Conservation (phyloP, 2,797 vertebrate genomes). For the Perodicticus potto region DNA sequence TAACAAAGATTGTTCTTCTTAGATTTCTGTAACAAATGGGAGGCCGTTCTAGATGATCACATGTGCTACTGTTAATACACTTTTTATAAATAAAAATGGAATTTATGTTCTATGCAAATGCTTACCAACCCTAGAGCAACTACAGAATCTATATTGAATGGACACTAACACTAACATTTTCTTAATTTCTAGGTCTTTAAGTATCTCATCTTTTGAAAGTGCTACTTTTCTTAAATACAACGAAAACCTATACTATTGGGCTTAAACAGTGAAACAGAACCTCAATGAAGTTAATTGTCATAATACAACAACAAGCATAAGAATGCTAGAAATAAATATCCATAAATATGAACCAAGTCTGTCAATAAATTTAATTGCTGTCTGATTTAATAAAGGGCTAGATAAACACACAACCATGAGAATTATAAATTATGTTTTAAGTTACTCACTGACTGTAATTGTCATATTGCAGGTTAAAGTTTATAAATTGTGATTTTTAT, state of each 20-base stretch:
- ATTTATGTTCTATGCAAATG: neutral
- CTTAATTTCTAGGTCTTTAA: constrained; percentile 5
- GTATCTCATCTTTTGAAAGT: constrained; percentile 17
- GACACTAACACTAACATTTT: neutral
- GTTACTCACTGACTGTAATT: neutral
- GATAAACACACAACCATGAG: constrained; percentile 44
- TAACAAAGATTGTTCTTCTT: neutral
- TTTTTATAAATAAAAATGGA: neutral
- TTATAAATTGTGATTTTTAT: constrained; percentile 70
- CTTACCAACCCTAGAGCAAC: neutral
- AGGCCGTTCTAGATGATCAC: neutral
- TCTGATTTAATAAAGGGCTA: constrained; percentile 58
- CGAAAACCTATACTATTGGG: neutral
- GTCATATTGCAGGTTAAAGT: constrained; percentile 19
- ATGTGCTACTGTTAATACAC: neutral
- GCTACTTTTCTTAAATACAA: neutral
- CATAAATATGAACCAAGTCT: constrained; percentile 53
- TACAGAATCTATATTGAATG: neutral
- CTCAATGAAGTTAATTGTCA: neutral
- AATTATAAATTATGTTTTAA: constrained; percentile 66
- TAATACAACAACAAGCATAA: constrained; percentile 1
- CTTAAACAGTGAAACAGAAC: constrained; percentile 6
- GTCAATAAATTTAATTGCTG: constrained; percentile 66
- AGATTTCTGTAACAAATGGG: neutral
- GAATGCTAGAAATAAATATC: constrained; percentile 55